Evolutionary conservation across 2,888 invertebrate genomes (phyloP).

Genomic region (Ophion obscuratus): DNA sequence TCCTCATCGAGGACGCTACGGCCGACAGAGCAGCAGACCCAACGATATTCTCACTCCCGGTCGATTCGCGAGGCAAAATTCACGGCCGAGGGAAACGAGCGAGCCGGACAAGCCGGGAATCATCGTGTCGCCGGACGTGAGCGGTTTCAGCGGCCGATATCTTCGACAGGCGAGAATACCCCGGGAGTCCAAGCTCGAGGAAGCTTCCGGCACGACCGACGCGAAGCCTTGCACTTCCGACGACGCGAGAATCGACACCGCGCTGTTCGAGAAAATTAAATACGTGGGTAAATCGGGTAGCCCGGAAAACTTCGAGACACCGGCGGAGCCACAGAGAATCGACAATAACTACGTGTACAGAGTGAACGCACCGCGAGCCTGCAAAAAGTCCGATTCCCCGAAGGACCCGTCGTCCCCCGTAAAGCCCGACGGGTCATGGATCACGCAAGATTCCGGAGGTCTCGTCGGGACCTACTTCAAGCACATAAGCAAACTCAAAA

Average conservation of each 20-base stretch:
- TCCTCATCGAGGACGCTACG: conserved; percentile 70
- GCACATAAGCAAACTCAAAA: conserved; percentile 79
- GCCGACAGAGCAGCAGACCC: conserved; percentile 75
- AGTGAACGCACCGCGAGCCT: conserved; percentile 64
- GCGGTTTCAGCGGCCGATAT: conserved; percentile 75
- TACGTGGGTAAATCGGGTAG: conserved; percentile 76
- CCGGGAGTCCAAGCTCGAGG: conserved; percentile 61
- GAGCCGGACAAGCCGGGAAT: conserved; percentile 72
- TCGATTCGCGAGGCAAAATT: conserved; percentile 76
- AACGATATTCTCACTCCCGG: conserved; percentile 69
- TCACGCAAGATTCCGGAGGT: conserved; percentile 74
- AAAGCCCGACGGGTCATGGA: conserved; percentile 73
- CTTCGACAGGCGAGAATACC: conserved; percentile 69
- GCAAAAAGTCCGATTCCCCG: conserved; percentile 64
- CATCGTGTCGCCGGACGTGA: conserved; percentile 72
- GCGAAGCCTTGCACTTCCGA: conserved; percentile 16
- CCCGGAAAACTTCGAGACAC: conserved; percentile 68
- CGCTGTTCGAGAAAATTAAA: conserved; percentile 77
- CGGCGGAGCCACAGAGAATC: conserved; percentile 70
- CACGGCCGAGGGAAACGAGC: conserved; percentile 72
- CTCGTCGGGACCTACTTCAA: conserved; percentile 79
- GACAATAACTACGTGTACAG: conserved; percentile 77
- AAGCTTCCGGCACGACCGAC: conserved; percentile 8
- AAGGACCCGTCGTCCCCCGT: conserved; percentile 62
- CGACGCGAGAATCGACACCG: background rate